These are phyloP conservation scores for Hypomesus transpacificus DNA, from an alignment of 2,113 vertebrate genomes.

Conservation along the genomic window DNA sequence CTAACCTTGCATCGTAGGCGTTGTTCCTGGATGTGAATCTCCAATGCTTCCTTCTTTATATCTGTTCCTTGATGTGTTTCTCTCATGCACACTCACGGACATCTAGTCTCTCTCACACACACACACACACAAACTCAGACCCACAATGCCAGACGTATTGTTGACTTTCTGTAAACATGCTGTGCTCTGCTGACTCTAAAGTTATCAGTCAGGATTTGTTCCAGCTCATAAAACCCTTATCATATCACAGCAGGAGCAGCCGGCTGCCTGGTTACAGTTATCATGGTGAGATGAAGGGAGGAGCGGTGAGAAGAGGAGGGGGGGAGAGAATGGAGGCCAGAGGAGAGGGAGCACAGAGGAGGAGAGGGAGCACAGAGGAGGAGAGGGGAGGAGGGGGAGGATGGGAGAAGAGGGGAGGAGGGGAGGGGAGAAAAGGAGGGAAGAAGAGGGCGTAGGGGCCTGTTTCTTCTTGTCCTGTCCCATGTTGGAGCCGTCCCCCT, in stretches of 20 bases:
- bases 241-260: not conserved
- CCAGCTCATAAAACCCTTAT: not conserved
- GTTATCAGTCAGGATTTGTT: not conserved
- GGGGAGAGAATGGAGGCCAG: not conserved
- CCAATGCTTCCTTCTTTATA: too few relatives aligned
- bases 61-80: too few relatives aligned
- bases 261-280: not conserved
- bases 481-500: not conserved
- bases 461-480: slow-evolving; percentile 25
- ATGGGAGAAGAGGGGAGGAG: not conserved
- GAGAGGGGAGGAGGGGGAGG: not conserved
- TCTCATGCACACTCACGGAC: too few relatives aligned
- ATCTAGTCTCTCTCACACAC: too few relatives aligned
- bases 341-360: not conserved
- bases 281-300: not conserved
- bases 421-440: not conserved
- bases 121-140: too few relatives aligned
- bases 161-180: too few relatives aligned
- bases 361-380: not conserved
- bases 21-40: too few relatives aligned
- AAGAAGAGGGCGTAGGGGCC: not conserved
- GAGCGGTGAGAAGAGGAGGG: not conserved
- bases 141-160: too few relatives aligned
- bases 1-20: too few relatives aligned
- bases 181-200: not conserved